These are phyloP conservation scores for Phaedon cochleariae DNA, from an alignment of 2,888 invertebrate species.

Conservation along the genomic window DNA sequence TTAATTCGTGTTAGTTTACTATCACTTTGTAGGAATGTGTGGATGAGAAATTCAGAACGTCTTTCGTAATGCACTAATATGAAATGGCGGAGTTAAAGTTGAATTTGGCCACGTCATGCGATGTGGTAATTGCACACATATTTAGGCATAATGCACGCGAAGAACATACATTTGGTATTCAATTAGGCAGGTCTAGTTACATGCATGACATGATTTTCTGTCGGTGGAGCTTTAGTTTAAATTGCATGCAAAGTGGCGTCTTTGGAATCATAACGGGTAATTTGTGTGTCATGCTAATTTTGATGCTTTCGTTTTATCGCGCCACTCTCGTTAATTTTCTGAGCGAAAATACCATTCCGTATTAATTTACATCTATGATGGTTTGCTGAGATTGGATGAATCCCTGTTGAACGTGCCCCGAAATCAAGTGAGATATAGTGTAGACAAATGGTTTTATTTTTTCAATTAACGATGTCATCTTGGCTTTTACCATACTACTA, in stretches of 20 bases:
- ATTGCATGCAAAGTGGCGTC: neutral
- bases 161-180: constrained; percentile 12
- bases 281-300: neutral
- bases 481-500: no score
- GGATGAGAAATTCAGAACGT: no score
- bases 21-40: no score
- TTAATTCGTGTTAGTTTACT: no score
- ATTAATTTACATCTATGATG: no score
- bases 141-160: neutral
- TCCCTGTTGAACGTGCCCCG: no score
- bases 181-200: constrained; percentile 13
- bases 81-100: constrained; percentile 7
- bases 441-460: no score
- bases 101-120: constrained; percentile 12
- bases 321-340: no score
- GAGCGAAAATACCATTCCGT: no score
- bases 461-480: no score
- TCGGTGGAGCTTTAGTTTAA: neutral
- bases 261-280: neutral
- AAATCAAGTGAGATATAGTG: no score
- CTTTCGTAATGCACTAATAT: neutral
- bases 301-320: neutral
- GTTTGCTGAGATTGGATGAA: no score
- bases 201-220: constrained; percentile 2
- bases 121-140: constrained; percentile 13